These are phyloP conservation scores for Drosophila ironensis DNA, from an alignment of 1,140 invertebrate genomes.

Conservation along the genomic window DNA sequence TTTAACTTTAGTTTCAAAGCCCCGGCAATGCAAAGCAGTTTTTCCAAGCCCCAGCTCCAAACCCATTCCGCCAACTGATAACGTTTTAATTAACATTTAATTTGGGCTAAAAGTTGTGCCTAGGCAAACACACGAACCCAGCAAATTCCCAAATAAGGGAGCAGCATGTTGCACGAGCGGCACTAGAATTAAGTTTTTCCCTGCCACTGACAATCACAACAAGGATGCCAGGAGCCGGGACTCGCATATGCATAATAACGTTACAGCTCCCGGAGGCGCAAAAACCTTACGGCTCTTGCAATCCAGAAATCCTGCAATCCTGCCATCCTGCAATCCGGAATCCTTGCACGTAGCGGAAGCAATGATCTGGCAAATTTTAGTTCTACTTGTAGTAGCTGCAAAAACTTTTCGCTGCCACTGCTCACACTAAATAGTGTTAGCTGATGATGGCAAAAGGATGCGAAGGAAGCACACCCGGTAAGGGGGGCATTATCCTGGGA, in stretches of 20 bases:
- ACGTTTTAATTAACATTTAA: conserved; percentile 79
- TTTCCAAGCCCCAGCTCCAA: neutral
- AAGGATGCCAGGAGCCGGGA: conserved; percentile 30
- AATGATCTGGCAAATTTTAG: conserved; percentile 80
- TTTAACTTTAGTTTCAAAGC: conserved; percentile 78
- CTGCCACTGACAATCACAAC: conserved; percentile 56
- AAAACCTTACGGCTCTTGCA: conserved; percentile 22
- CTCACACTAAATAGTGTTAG: conserved; percentile 67
- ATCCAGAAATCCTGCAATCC: conserved; percentile 9
- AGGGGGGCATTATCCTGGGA: conserved; percentile 7
- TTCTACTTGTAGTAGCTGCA: conserved; percentile 73
- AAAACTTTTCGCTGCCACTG: conserved; percentile 55
- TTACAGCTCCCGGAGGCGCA: conserved; percentile 39
- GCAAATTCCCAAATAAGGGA: conserved; percentile 2
- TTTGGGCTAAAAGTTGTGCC: conserved; percentile 55
- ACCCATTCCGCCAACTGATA: conserved; percentile 34
- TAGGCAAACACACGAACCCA: conserved; percentile 12
- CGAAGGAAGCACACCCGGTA: neutral
- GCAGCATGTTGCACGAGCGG: conserved; percentile 7
- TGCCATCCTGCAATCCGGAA: conserved; percentile 34
- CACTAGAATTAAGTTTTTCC: conserved; percentile 40
- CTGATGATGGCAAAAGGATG: conserved; percentile 39
- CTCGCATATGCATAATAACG: conserved; percentile 65
- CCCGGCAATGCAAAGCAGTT: conserved; percentile 20
- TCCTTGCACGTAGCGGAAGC: conserved; percentile 76